A percentile compares a stretch with the other conserved stretches of the same genome.
These are phyloP conservation scores for Malthinus seriepunctatus DNA, from an alignment of 2,888 invertebrate genomes.

Conservation along the genomic window DNA sequence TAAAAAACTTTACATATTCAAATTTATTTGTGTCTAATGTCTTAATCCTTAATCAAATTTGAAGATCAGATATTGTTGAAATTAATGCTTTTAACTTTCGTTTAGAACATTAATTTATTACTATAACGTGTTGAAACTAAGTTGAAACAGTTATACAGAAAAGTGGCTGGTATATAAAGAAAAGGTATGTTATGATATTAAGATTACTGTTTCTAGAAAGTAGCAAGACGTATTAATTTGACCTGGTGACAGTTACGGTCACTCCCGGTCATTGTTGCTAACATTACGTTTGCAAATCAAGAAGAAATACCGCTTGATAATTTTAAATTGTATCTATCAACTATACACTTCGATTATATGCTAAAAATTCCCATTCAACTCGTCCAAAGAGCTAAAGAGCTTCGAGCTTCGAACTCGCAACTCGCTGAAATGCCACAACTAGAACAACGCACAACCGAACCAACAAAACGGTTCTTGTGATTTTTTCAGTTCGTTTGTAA, in stretches of 20 bases:
- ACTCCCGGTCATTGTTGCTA: slow-evolving; percentile 43
- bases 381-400: too few relatives aligned
- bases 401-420: too few relatives aligned
- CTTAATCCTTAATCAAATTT: too few relatives aligned
- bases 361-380: slow-evolving; percentile 1
- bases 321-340: slow-evolving; percentile 21
- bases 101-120: slow-evolving; percentile 1
- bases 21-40: too few relatives aligned
- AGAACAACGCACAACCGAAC: too few relatives aligned
- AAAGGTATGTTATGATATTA: slow-evolving; percentile 29
- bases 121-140: neutral
- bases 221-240: slow-evolving; percentile 41
- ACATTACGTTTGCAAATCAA: slow-evolving; percentile 37
- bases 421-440: too few relatives aligned
- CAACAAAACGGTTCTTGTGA: neutral
- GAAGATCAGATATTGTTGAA: too few relatives aligned
- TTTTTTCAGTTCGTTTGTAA: neutral
- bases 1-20: too few relatives aligned
- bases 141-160: slow-evolving; percentile 11
- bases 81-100: slow-evolving; percentile 4
- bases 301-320: slow-evolving; percentile 31
- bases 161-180: slow-evolving; percentile 7
- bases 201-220: slow-evolving; percentile 44
- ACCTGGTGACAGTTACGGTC: slow-evolving; percentile 42
- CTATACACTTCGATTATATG: neutral